These are phyloP conservation scores for Parnassius apollo DNA, from an alignment of 2,888 invertebrate genomes.

Conservation along the genomic window DNA sequence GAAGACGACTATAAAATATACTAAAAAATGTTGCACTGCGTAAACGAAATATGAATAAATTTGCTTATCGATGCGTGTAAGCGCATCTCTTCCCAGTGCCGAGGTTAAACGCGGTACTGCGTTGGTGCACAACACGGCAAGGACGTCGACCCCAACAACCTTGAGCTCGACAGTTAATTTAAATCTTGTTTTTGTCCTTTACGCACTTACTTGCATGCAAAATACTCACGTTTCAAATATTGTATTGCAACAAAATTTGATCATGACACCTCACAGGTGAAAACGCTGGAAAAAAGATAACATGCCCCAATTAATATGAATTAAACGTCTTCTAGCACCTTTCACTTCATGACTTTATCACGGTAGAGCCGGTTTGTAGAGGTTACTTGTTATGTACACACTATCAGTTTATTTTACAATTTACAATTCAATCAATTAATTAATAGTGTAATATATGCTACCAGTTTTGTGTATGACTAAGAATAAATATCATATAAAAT, in stretches of 20 bases:
- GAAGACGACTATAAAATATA: neutral
- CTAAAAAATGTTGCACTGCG: slow-evolving; percentile 3
- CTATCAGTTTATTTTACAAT: slow-evolving; percentile 20
- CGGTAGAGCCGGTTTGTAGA: slow-evolving; percentile 1
- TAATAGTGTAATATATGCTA: too few species aligned
- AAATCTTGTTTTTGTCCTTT: slow-evolving; percentile 53
- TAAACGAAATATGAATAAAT: slow-evolving; percentile 25
- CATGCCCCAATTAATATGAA: slow-evolving; percentile 48
- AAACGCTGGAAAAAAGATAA: neutral
- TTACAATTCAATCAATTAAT: slow-evolving; percentile 16
- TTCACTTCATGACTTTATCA: slow-evolving; percentile 5
- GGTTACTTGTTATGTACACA: slow-evolving; percentile 6
- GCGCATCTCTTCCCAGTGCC: slow-evolving; percentile 20
- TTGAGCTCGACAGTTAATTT: slow-evolving; percentile 68
- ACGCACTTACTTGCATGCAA: slow-evolving; percentile 37
- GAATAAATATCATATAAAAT: too few species aligned
- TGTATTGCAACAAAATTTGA: neutral
- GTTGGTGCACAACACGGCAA: slow-evolving; percentile 43
- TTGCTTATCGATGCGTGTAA: slow-evolving; percentile 23
- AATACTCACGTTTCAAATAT: slow-evolving; percentile 1
- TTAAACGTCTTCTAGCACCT: slow-evolving; percentile 5
- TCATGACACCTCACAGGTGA: neutral
- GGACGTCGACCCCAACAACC: slow-evolving; percentile 69
- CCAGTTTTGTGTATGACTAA: too few species aligned
- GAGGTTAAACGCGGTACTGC: slow-evolving; percentile 28